These are phyloP conservation scores for Nemotelus pantherinus DNA, from an alignment of 2,888 invertebrate species.

Conservation along the genomic window DNA sequence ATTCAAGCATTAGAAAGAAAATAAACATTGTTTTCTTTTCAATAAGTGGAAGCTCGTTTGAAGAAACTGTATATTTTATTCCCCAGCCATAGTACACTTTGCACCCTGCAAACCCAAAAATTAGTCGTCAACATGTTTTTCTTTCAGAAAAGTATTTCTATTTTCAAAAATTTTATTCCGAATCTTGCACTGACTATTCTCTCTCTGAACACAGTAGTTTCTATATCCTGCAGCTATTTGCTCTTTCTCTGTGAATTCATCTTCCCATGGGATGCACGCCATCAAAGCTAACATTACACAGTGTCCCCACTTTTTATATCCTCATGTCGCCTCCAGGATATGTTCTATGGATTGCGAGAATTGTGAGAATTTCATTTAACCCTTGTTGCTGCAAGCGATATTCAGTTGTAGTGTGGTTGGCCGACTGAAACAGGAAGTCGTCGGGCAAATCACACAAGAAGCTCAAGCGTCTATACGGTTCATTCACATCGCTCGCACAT, in stretches of 20 bases:
- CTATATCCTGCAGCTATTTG: not conserved
- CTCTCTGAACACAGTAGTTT: no score
- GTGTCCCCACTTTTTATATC: constrained; percentile 24
- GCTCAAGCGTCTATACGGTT: not conserved
- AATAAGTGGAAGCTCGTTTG: no score
- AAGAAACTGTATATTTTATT: no score
- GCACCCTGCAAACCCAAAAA: no score
- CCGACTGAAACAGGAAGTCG: not conserved
- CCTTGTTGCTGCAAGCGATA: constrained; percentile 11
- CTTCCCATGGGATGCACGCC: constrained; percentile 12
- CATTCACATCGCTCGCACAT: not conserved
- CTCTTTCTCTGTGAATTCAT: not conserved
- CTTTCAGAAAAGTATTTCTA: no score
- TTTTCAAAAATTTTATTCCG: no score
- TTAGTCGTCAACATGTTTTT: no score
- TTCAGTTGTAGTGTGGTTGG: constrained; percentile 10
- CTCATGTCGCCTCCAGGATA: not conserved
- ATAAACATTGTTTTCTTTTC: no score
- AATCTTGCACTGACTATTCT: no score
- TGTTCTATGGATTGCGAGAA: constrained; percentile 20
- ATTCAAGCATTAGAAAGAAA: no score
- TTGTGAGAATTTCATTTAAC: constrained; percentile 37
- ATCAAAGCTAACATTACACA: constrained; percentile 36
- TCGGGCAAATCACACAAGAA: no score
- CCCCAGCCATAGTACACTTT: no score